Conservation (phyloP, 37 sponge, comb jelly and placozoan species). For the Cliona cf. orientalis region DNA sequence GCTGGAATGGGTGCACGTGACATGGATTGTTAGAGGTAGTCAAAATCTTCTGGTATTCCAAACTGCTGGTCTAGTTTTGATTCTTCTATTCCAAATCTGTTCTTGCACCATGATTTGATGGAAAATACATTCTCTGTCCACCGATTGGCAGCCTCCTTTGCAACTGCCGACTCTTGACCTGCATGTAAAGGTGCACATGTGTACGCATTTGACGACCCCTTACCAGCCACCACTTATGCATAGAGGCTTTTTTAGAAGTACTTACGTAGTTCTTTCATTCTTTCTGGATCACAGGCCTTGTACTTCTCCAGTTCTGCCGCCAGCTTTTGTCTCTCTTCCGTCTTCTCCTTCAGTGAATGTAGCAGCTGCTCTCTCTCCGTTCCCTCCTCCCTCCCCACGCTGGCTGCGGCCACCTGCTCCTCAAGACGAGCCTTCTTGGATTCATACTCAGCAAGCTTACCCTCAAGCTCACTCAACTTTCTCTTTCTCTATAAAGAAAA, state of each 20-base stretch:
- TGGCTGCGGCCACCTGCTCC: conserved; percentile 40
- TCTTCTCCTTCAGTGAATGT: conserved; percentile 61
- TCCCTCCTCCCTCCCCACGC: conserved; percentile 58
- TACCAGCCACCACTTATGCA: background rate
- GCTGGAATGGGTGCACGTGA: too few relatives aligned
- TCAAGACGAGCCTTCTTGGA: conserved; percentile 28
- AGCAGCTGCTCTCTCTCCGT: conserved; percentile 65
- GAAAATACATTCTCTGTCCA: conserved; percentile 99
- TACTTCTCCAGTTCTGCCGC: conserved; percentile 72
- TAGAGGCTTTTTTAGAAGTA: background rate
- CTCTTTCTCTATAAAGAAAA: conserved; percentile 43
- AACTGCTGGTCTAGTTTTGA: conserved; percentile 79
- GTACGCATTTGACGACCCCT: background rate
- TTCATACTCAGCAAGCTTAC: conserved; percentile 26
- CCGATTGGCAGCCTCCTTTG: conserved; percentile 86
- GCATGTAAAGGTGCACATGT: background rate
- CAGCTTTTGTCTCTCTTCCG: conserved; percentile 32
- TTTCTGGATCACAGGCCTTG: conserved; percentile 87
- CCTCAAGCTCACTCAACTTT: conserved; percentile 36
- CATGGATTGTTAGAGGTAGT: conserved; percentile 92
- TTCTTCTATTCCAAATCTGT: conserved; percentile 85
- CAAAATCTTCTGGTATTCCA: conserved; percentile 97
- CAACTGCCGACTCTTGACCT: conserved; percentile 64
- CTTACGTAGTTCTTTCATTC: conserved; percentile 58
- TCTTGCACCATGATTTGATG: conserved; percentile 94